phyloP scores from a whole-genome alignment of 2,888 invertebrate genomes.

The Neelides folsomi region DNA sequence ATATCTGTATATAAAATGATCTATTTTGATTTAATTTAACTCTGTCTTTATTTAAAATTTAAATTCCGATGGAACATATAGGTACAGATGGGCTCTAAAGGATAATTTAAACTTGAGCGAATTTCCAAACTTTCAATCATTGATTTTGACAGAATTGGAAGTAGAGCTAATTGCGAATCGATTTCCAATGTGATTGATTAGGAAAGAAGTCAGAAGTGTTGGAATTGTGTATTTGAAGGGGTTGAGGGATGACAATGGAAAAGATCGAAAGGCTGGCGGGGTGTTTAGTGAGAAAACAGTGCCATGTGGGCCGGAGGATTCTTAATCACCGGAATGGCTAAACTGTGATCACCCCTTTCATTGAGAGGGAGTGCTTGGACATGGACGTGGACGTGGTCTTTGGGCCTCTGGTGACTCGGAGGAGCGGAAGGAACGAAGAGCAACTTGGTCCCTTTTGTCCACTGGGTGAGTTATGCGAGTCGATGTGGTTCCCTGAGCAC shows the following conservation, averaged over 20 bases:
- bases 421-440: neutral
- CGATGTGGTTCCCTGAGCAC: conserved; percentile 23
- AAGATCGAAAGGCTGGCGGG: conserved; percentile 3
- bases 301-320: conserved; percentile 27
- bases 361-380: neutral
- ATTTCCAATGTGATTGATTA: neutral
- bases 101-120: too few species aligned
- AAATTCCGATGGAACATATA: too few species aligned
- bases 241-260: too few species aligned
- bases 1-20: too few species aligned
- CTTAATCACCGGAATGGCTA: conserved; percentile 21
- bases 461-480: conserved; percentile 2
- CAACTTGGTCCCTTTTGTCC: neutral
- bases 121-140: neutral
- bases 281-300: conserved; percentile 28
- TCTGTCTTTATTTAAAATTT: too few species aligned
- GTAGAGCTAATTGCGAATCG: neutral
- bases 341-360: conserved; percentile 26
- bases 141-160: neutral
- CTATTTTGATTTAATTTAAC: too few species aligned
- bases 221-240: too few species aligned
- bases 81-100: too few species aligned
- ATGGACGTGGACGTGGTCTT: neutral
- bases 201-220: too few species aligned
- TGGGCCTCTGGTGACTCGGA: neutral